Conservation (phyloP, 2,888 invertebrate genomes). For the Lasioglossum calceatum region DNA sequence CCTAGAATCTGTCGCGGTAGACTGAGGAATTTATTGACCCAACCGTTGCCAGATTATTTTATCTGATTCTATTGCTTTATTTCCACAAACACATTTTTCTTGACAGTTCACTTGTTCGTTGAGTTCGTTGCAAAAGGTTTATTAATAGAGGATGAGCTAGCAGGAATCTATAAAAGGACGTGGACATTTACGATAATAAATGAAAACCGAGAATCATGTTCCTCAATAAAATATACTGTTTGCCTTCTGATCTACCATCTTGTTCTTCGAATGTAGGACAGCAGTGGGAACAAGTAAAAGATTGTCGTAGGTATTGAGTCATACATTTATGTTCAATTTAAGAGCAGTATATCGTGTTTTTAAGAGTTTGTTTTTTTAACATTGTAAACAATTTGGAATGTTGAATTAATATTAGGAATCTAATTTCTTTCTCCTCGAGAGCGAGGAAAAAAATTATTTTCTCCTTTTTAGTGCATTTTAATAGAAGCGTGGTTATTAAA, state of each 20-base stretch:
- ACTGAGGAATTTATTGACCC: neutral
- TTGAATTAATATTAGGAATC: too few relatives aligned
- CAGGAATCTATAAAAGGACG: neutral
- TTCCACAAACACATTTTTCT: neutral
- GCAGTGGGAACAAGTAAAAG: neutral
- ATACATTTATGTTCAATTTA: too few relatives aligned
- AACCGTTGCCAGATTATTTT: neutral
- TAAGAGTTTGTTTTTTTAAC: too few relatives aligned
- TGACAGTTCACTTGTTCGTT: neutral
- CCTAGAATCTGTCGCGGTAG: conserved; percentile 8
- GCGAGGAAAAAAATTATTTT: too few relatives aligned
- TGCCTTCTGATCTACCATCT: too few relatives aligned
- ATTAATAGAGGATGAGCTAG: neutral
- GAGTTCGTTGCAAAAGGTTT: neutral
- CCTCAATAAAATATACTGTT: neutral
- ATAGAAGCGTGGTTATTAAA: too few relatives aligned
- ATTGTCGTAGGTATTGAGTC: neutral
- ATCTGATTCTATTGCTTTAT: neutral
- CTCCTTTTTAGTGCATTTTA: too few relatives aligned
- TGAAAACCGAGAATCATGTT: neutral
- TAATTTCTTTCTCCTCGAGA: too few relatives aligned
- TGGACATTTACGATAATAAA: neutral
- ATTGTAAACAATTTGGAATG: too few relatives aligned
- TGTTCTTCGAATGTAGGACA: too few relatives aligned
- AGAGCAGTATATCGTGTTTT: too few relatives aligned